These are phyloP conservation scores for Cephus sareptanus DNA, from an alignment of 2,888 invertebrate genomes.

Conservation along the genomic window DNA sequence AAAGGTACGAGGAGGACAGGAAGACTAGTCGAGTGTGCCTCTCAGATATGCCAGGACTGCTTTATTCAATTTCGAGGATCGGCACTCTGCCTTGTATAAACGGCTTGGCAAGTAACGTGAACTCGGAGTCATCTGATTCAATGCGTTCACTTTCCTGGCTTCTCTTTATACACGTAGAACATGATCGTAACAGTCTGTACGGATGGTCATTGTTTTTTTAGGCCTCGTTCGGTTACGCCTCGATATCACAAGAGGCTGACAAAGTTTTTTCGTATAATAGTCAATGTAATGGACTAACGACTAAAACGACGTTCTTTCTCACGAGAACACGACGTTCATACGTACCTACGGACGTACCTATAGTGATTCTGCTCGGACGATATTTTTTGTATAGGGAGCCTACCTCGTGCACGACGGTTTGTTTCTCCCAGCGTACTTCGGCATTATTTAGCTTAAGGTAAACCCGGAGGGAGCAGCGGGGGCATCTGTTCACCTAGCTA, in stretches of 20 bases:
- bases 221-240: not conserved
- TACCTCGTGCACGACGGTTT: not conserved
- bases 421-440: not conserved
- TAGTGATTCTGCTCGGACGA: not conserved
- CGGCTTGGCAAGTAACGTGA: not conserved
- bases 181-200: not conserved
- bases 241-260: not conserved
- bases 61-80: not conserved
- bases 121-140: not conserved
- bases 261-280: not conserved
- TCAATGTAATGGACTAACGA: not conserved
- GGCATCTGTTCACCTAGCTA: slow-evolving; percentile 25
- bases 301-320: not conserved
- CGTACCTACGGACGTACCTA: too few relatives aligned
- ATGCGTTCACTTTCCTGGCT: not conserved
- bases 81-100: not conserved
- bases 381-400: not conserved
- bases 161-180: not conserved
- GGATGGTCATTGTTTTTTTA: not conserved
- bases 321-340: too few relatives aligned
- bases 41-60: not conserved
- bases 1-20: not conserved
- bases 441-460: slow-evolving; percentile 23
- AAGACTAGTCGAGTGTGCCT: not conserved
- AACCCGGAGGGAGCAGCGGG: not conserved